These are phyloP conservation scores for Sceloporus undulatus DNA, from an alignment of 2,113 vertebrate genomes.

Conservation along the genomic window DNA sequence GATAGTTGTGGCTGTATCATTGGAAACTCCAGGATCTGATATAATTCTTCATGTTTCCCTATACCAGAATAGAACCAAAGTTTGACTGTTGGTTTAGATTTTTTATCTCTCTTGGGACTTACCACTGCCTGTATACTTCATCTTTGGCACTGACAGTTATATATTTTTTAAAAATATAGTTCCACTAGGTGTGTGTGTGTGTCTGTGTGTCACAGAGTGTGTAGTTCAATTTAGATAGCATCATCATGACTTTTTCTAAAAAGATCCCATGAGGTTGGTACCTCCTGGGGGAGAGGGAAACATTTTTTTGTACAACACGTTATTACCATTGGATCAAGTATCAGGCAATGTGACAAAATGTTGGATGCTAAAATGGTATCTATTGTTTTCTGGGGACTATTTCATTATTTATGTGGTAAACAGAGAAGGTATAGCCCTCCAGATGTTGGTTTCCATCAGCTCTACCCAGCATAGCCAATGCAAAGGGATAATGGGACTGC, in stretches of 20 bases:
- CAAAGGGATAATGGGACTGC: background rate
- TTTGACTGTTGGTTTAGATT: no score
- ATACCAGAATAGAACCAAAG: no score
- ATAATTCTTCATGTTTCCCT: no score
- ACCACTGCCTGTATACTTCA: background rate
- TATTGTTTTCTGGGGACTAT: background rate
- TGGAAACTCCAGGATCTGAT: background rate
- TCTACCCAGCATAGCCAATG: background rate
- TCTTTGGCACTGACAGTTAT: background rate
- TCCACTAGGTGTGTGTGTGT: no score
- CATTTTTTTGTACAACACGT: background rate
- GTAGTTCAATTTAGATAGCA: background rate
- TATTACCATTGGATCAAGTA: background rate
- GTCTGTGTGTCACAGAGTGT: background rate
- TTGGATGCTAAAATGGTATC: background rate
- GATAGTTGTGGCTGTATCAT: background rate
- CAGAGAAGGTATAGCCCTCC: background rate
- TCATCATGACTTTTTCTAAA: background rate
- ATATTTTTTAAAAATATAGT: background rate
- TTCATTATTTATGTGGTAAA: background rate
- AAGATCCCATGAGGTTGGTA: no score
- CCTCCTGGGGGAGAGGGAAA: no score
- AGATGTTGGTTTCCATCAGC: background rate
- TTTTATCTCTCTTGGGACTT: background rate
- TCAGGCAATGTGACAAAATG: background rate